Evolutionary conservation across 1,140 invertebrate species (phyloP), one percentile per base, ranked within the genome.

Genomic region (Cotesia vestalis): DNA sequence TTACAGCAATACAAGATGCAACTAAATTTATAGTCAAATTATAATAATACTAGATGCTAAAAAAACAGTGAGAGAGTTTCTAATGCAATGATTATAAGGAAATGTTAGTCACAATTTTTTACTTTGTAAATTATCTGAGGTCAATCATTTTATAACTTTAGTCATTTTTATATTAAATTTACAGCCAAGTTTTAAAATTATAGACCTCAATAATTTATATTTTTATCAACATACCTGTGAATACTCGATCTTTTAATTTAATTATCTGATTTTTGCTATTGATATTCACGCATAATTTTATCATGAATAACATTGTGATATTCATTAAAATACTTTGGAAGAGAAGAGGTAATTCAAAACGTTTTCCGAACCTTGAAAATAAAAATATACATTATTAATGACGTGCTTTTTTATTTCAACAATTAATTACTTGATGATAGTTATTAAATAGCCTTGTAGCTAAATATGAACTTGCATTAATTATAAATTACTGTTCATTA

Each of bases 321-420:
- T 97, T 98, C 98, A 99, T 99, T 35, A 99, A 91, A 81, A 99
- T 91, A 89, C 96, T 98, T 90, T 99, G 98, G 66, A 97, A 90
- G 69, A 99, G 89, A 74, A 99, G 88, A 73, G 98, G 97, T 80
- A 94, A 87, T 88, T 99, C 97, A 90, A 96, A 99, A 75, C 91
- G 92, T 87, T 96, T 97, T 63, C 97, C 98, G 92, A 99, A 99
- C 97, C 97, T 99, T 86, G 66, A 90, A 90, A 81, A 87, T 71
- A 70, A 46, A 51, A 62, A 4, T 8, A 60, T 34, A 60, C 53
- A 20, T 51, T 36, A 12, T 53, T 51, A 67, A 20, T 61, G 9
- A 27, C 11, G 11, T 46, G 11, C 40, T 46, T 46, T 46, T 9
- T 11, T 46, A 46, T 9, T 46, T 11, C 3, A 27, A 27, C 3